A percentile compares a stretch with the other conserved stretches of the same genome.
These are phyloP conservation scores for Monomorium pharaonis DNA, from an alignment of 1,140 invertebrate genomes.

Conservation along the genomic window DNA sequence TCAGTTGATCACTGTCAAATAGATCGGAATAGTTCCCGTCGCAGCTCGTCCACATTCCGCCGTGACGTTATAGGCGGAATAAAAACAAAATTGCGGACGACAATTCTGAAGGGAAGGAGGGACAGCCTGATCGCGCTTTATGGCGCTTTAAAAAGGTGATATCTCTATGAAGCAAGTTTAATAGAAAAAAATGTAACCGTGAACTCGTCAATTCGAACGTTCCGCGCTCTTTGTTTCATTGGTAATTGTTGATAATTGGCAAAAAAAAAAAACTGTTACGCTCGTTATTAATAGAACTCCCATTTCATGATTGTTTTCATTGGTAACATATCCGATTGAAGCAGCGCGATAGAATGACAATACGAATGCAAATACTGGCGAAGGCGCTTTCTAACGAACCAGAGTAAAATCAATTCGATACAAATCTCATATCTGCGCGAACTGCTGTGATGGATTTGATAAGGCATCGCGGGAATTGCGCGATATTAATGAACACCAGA, in stretches of 20 bases:
- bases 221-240: background rate
- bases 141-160: slow-evolving; percentile 10
- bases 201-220: background rate
- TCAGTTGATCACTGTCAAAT: slow-evolving; percentile 66
- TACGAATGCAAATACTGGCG: background rate
- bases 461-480: background rate
- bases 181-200: background rate
- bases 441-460: slow-evolving; percentile 28
- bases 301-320: background rate
- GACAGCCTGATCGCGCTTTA: slow-evolving; percentile 37
- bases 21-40: slow-evolving; percentile 37
- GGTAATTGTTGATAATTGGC: background rate
- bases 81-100: slow-evolving; percentile 26
- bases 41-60: background rate
- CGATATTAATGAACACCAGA: slow-evolving; percentile 34
- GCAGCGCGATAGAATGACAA: background rate
- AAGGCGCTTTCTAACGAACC: slow-evolving; percentile 22
- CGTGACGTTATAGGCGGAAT: slow-evolving; percentile 22
- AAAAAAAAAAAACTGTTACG: background rate
- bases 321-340: background rate
- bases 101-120: slow-evolving; percentile 2
- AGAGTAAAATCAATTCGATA: slow-evolving; percentile 21
- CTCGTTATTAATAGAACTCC: background rate
- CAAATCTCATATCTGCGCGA: background rate
- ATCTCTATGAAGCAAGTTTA: background rate